phyloP scores from a whole-genome alignment of 2,113 vertebrate genomes.

The Scophthalmus maximus region DNA sequence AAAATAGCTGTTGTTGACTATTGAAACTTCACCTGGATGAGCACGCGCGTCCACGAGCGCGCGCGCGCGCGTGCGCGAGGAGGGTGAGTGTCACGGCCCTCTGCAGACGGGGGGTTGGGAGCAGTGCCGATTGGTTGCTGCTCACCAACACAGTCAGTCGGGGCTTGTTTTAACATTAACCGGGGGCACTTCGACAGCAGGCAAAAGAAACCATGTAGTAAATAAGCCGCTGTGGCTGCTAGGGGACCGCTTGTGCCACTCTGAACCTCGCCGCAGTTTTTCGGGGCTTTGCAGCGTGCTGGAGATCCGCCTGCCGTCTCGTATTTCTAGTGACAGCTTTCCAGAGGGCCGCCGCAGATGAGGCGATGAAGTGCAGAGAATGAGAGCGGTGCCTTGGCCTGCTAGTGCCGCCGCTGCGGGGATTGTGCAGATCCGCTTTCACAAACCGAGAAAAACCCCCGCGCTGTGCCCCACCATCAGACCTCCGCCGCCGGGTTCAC shows the following conservation, averaged over 20 bases:
- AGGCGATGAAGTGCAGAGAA: constrained; percentile 81
- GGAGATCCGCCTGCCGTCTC: constrained; percentile 67
- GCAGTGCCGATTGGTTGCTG: constrained; percentile 81
- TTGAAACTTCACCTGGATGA: constrained; percentile 65
- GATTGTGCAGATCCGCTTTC: constrained; percentile 82
- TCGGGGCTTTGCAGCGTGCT: constrained; percentile 49
- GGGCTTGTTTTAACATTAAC: constrained; percentile 85
- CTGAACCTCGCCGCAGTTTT: constrained; percentile 55
- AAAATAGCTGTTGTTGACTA: neutral
- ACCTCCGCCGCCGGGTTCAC: constrained; percentile 74
- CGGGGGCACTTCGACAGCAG: constrained; percentile 83
- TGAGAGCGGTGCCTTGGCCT: constrained; percentile 85
- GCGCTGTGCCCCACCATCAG: constrained; percentile 71
- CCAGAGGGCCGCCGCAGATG: constrained; percentile 72
- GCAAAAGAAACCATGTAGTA: constrained; percentile 72
- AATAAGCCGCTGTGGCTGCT: constrained; percentile 72
- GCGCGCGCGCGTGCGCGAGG: constrained; percentile 13
- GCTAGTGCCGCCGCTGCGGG: constrained; percentile 78
- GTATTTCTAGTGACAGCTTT: constrained; percentile 69
- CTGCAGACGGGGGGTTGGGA: constrained; percentile 82
- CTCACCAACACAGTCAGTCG: constrained; percentile 79
- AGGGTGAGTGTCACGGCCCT: constrained; percentile 79
- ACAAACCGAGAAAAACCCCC: constrained; percentile 79
- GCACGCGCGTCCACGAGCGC: constrained; percentile 11
- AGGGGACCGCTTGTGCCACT: constrained; percentile 62